Conservation (phyloP, 2,888 invertebrate genomes). For the Leptinotarsa peninsularis region DNA sequence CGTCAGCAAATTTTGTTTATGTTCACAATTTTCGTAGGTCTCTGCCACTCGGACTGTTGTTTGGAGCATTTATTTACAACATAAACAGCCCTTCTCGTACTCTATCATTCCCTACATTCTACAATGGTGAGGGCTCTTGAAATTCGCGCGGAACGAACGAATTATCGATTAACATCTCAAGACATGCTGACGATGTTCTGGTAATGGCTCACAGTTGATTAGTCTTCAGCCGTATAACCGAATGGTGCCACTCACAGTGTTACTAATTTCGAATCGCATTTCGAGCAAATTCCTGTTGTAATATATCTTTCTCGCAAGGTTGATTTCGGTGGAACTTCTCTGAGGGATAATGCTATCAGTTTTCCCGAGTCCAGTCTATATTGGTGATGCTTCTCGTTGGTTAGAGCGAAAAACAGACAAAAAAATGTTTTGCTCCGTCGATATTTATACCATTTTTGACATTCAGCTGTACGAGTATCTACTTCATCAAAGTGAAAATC, state of each 20-base stretch:
- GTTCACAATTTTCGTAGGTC: slow-evolving; percentile 8
- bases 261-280: slow-evolving; percentile 2
- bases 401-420: too few relatives aligned
- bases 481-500: too few relatives aligned
- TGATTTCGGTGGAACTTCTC: not conserved
- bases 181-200: slow-evolving; percentile 29
- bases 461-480: too few relatives aligned
- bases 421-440: too few relatives aligned
- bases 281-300: not conserved
- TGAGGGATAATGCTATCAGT: not conserved
- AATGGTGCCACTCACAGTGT: slow-evolving; percentile 8
- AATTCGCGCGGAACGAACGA: slow-evolving; percentile 17
- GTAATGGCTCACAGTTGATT: slow-evolving; percentile 19
- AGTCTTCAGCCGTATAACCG: not conserved
- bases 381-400: not conserved
- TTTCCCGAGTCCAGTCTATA: not conserved
- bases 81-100: slow-evolving; percentile 3
- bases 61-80: not conserved
- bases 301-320: not conserved
- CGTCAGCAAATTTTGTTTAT: slow-evolving; percentile 10
- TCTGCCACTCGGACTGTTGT: slow-evolving; percentile 2
- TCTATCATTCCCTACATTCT: slow-evolving; percentile 16
- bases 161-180: slow-evolving; percentile 27
- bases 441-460: too few relatives aligned
- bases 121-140: slow-evolving; percentile 10